Evolutionary conservation across 2,113 vertebrate species (phyloP).

Genomic region (Empidonax alnorum): DNA sequence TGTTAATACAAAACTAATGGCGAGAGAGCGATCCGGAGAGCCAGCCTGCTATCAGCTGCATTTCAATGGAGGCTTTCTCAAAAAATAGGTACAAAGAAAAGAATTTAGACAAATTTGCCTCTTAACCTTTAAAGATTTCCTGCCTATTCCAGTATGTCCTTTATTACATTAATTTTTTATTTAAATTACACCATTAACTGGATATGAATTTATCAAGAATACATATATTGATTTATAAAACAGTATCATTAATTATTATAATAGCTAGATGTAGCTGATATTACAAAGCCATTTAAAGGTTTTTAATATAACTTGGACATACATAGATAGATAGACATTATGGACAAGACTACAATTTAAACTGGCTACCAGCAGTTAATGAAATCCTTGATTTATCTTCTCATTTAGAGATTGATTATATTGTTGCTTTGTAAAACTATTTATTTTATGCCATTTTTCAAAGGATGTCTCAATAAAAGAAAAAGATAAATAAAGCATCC

Average conservation of each 20-base stretch:
- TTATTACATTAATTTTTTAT: slow-evolving; percentile 91
- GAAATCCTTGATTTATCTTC: slow-evolving; percentile 96
- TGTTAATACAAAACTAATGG: slow-evolving; percentile 44
- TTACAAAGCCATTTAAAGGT: slow-evolving; percentile 95
- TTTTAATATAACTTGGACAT: slow-evolving; percentile 90
- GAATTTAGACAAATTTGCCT: slow-evolving; percentile 83
- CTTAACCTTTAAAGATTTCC: slow-evolving; percentile 86
- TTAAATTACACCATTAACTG: slow-evolving; percentile 91
- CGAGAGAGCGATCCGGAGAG: slow-evolving; percentile 12
- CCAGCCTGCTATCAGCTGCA: slow-evolving; percentile 54
- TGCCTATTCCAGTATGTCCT: slow-evolving; percentile 79
- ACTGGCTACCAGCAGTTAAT: slow-evolving; percentile 95
- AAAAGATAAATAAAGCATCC: slow-evolving; percentile 75
- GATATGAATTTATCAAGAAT: slow-evolving; percentile 92
- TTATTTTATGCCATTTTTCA: slow-evolving; percentile 85
- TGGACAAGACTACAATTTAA: slow-evolving; percentile 92
- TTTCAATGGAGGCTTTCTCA: slow-evolving; percentile 65
- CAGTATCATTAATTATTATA: slow-evolving; percentile 97
- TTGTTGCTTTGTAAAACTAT: slow-evolving; percentile 94
- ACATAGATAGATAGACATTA: slow-evolving; percentile 96
- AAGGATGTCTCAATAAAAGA: slow-evolving; percentile 76
- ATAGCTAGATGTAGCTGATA: slow-evolving; percentile 93
- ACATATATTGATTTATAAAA: slow-evolving; percentile 94
- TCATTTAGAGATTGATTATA: slow-evolving; percentile 90
- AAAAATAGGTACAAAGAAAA: slow-evolving; percentile 68